A percentile compares a stretch with the other conserved stretches of the same genome.
These are phyloP conservation scores for Cactoblastis cactorum DNA, from an alignment of 2,888 invertebrate species.

Conservation along the genomic window DNA sequence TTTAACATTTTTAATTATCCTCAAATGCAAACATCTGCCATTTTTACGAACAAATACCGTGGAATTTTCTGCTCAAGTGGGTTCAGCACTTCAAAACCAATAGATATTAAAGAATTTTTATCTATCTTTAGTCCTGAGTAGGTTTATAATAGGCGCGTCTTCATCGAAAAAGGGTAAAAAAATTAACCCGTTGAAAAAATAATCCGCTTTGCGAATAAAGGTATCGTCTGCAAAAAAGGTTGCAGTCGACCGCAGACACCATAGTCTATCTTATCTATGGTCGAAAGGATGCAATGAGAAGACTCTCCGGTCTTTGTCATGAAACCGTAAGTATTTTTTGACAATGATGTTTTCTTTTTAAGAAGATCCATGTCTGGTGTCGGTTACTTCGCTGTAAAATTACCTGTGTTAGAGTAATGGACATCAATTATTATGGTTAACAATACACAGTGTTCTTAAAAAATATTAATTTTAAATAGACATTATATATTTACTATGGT, in stretches of 20 bases:
- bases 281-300: slow-evolving; percentile 1
- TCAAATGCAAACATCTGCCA: slow-evolving; percentile 27
- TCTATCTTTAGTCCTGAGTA: neutral
- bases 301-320: neutral
- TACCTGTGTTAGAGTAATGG: too few species aligned
- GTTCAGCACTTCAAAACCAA: slow-evolving; percentile 3
- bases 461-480: too few species aligned
- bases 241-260: slow-evolving; percentile 46
- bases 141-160: slow-evolving; percentile 23
- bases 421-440: too few species aligned
- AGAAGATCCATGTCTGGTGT: neutral
- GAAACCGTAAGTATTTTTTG: neutral
- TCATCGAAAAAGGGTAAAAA: slow-evolving; percentile 42
- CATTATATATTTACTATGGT: too few species aligned
- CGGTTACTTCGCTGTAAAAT: neutral
- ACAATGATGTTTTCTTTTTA: neutral
- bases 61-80: slow-evolving; percentile 1
- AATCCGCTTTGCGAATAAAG: slow-evolving; percentile 67
- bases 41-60: slow-evolving; percentile 12
- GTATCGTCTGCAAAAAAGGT: slow-evolving; percentile 45
- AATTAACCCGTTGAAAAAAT: slow-evolving; percentile 61
- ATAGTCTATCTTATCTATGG: slow-evolving; percentile 25
- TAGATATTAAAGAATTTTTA: slow-evolving; percentile 4
- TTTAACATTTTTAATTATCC: neutral
- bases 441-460: too few species aligned